Evolutionary conservation across 2,888 invertebrate genomes (phyloP).

Genomic region (Apotomis betuletana): DNA sequence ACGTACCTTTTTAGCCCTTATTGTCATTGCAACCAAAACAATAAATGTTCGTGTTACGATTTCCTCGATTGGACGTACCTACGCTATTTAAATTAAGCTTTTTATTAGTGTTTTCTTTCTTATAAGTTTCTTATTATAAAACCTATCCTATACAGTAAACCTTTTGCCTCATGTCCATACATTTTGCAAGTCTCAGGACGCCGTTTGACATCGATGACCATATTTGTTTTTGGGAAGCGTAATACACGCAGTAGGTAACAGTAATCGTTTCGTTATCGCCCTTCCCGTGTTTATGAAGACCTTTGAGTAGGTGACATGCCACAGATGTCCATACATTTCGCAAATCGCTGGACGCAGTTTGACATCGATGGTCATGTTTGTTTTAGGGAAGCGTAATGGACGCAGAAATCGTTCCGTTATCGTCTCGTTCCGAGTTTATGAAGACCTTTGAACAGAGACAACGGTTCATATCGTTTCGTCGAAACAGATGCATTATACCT

Average conservation of each 20-base stretch:
- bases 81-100: too few species aligned
- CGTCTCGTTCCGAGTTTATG: slow-evolving; percentile 23
- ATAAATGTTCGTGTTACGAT: too few species aligned
- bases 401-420: slow-evolving; percentile 20
- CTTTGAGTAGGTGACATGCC: background rate
- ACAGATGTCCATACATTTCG: slow-evolving; percentile 8
- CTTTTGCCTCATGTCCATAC: background rate
- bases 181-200: background rate
- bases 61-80: too few species aligned
- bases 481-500: too few species aligned
- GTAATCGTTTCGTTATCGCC: slow-evolving; percentile 21
- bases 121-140: too few species aligned
- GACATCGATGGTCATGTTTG: slow-evolving; percentile 35
- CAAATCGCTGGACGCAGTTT: slow-evolving; percentile 1
- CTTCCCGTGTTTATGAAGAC: slow-evolving; percentile 28
- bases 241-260: slow-evolving; percentile 28
- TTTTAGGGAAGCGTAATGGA: slow-evolving; percentile 26
- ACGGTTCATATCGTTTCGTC: background rate
- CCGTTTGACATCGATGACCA: slow-evolving; percentile 31
- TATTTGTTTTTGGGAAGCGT: slow-evolving; percentile 24
- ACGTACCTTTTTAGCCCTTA: too few species aligned
- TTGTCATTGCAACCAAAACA: too few species aligned
- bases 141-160: too few species aligned
- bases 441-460: slow-evolving; percentile 12
- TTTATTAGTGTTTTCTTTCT: too few species aligned